Percentiles rank a stretch among this genome's conserved stretches.
These are phyloP conservation scores for Pseudopodoces humilis DNA, from an alignment of 2,113 vertebrate species.

Conservation along the genomic window DNA sequence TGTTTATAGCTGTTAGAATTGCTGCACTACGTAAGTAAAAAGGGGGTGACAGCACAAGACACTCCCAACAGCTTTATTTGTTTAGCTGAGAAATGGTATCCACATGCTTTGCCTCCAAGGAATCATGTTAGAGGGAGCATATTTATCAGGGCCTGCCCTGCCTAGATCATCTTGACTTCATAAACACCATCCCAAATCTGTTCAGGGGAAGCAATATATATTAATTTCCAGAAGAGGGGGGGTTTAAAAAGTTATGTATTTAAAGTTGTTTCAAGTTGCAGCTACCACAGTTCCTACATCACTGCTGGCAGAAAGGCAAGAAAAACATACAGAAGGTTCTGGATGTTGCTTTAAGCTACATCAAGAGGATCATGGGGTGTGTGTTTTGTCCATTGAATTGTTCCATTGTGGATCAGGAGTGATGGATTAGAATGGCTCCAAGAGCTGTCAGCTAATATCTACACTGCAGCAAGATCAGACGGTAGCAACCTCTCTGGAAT, in stretches of 20 bases:
- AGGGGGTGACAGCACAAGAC: neutral
- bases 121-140: neutral
- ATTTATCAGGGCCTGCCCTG: neutral
- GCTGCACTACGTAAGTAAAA: neutral
- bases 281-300: neutral
- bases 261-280: neutral
- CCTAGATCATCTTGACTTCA: neutral
- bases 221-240: neutral
- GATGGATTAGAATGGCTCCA: conserved; percentile 4
- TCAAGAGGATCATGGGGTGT: neutral
- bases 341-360: neutral
- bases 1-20: neutral
- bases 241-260: neutral
- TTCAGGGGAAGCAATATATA: neutral
- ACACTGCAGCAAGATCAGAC: neutral
- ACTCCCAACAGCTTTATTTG: neutral
- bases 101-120: neutral
- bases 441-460: conserved; percentile 14
- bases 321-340: neutral
- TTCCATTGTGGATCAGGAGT: neutral
- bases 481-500: neutral
- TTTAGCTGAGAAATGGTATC: neutral
- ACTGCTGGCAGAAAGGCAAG: neutral
- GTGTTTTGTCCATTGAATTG: neutral
- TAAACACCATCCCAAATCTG: neutral